Evolutionary conservation across 64 coral and sea anemone species (phyloP), one percentile per base, ranked within the genome.

Genomic region (Dendronephthya gigantea): DNA sequence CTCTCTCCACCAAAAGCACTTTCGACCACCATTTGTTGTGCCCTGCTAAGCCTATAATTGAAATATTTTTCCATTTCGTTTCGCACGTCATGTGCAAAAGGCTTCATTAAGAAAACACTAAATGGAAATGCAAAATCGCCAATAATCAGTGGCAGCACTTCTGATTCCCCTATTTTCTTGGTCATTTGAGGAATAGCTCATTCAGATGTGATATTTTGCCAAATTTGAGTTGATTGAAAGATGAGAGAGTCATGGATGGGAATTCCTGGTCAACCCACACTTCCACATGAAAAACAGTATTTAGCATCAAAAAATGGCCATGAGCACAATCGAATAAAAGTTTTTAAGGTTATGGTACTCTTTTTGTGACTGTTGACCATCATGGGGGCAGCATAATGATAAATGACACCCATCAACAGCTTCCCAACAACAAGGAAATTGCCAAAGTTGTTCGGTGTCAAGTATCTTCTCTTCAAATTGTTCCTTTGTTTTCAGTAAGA

Each of bases 261-360:
- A 79, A 35, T 79, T 16, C 72, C 72, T 36, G 72, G 72, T 0
- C 8, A 79, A 36, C 72, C 72, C 29, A 35, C 72, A 79, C 37
- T 79, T 33, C 30, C 31, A 29, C 72, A 79, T 36, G 4, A 23
- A 62, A 62, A 62, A 0, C 72, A 0, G 9, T 36, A 79, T 79
- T 79, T 79, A 35, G 72, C 31, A 79, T 79, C 72, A 7, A 79
- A 29, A n/a, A 7, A 79, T 10, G 1, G 72, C 72, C 10, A 79
- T 79, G 29, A 79, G 72, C 4, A 79, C 72, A 35, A 79, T 36
- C 9, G 72, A 79, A 17, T 36, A 79, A 79, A 79, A 33, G 15
- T 62, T 62, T 62, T 62, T 79, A 79, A 79, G 36, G 31, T 79
- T 79, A 35, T 79, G 72, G 31, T 79, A 79, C 72, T 79, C 72